Conservation (phyloP, 2,113 vertebrate genomes). For the Murina feae region DNA sequence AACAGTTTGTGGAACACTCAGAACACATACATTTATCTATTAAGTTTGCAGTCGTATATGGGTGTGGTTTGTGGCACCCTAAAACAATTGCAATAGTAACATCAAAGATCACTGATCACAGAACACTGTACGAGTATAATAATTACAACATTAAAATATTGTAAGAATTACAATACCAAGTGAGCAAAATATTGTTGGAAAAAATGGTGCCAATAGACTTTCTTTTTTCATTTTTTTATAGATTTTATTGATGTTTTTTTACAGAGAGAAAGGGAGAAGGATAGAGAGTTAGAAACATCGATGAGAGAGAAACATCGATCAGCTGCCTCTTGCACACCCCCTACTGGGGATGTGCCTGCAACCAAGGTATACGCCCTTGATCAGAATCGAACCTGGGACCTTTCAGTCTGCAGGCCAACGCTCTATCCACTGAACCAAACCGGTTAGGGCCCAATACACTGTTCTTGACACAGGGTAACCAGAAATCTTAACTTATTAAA, state of each 20-base stretch:
- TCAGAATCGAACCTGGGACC: no score
- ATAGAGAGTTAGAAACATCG: no score
- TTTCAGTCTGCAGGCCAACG: no score
- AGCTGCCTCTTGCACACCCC: no score
- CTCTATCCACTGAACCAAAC: no score
- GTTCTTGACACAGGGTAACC: background rate
- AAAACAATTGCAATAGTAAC: background rate
- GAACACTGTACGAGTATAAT: background rate
- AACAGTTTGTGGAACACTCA: background rate
- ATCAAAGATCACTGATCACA: background rate
- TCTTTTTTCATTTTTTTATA: no score
- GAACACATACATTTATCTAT: background rate
- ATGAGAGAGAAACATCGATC: no score
- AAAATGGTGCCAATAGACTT: background rate
- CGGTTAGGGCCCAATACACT: no score
- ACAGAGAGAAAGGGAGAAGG: no score
- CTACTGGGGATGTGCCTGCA: no score
- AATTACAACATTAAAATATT: background rate
- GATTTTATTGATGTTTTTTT: no score
- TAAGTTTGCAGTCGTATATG: background rate
- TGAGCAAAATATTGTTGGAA: background rate
- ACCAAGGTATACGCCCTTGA: no score
- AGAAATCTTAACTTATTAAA: background rate
- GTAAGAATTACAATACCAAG: background rate
- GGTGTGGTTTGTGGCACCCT: background rate